A percentile compares a stretch with the other conserved stretches of the same genome.
These are phyloP conservation scores for Scaptomyza reducta DNA, from an alignment of 2,888 invertebrate species.

Conservation along the genomic window DNA sequence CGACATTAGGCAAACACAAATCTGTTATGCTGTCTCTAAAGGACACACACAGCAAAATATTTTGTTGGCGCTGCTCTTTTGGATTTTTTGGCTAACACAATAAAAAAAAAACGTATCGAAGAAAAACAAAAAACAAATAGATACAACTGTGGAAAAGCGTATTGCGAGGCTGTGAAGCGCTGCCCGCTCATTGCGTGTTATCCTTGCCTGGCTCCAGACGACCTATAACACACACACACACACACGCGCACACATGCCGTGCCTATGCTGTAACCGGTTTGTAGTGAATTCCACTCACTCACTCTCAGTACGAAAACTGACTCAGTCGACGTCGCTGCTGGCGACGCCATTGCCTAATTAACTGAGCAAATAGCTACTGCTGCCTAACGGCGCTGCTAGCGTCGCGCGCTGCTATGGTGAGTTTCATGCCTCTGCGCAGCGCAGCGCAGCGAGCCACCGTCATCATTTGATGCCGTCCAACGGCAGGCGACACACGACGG, in stretches of 20 bases:
- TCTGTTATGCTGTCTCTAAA: slow-evolving; percentile 52
- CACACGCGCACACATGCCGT: slow-evolving; percentile 4
- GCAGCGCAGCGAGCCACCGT: slow-evolving; percentile 20
- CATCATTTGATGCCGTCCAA: slow-evolving; percentile 57
- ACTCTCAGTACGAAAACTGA: slow-evolving; percentile 13
- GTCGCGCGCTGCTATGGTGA: slow-evolving; percentile 65
- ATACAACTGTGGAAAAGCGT: slow-evolving; percentile 2
- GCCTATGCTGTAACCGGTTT: slow-evolving; percentile 54
- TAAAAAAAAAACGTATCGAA: slow-evolving; percentile 23
- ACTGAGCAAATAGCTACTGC: slow-evolving; percentile 60
- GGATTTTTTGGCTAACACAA: slow-evolving; percentile 48
- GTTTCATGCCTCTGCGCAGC: slow-evolving; percentile 35
- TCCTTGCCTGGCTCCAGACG: slow-evolving; percentile 60
- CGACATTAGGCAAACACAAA: slow-evolving; percentile 53
- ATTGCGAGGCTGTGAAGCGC: slow-evolving; percentile 49
- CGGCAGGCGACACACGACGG: slow-evolving; percentile 47
- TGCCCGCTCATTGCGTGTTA: slow-evolving; percentile 38
- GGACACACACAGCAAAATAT: slow-evolving; percentile 31
- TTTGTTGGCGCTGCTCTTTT: slow-evolving; percentile 61
- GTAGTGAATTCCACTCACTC: slow-evolving; percentile 56
- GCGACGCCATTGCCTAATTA: slow-evolving; percentile 65
- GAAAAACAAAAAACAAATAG: background rate
- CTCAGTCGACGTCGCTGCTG: slow-evolving; percentile 25
- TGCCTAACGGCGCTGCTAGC: slow-evolving; percentile 46
- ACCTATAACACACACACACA: slow-evolving; percentile 29